A percentile compares a stretch with the other conserved stretches of the same genome.
phyloP scores from a whole-genome alignment of 2,888 invertebrate species.

The Philaethria dido region DNA sequence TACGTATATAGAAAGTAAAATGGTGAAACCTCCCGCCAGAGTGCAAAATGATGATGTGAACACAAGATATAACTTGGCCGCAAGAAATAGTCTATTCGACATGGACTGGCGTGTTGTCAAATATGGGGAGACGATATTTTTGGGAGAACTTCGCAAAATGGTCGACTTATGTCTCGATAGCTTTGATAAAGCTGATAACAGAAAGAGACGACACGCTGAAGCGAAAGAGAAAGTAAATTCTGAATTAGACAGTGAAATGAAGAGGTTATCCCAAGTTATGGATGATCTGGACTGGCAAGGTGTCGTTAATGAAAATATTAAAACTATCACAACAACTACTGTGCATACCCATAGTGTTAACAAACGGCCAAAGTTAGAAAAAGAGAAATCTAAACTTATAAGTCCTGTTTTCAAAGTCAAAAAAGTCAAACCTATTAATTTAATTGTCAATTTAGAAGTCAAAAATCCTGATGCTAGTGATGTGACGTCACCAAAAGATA shows the following conservation, averaged over 20 bases:
- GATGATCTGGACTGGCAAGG: constrained; percentile 70
- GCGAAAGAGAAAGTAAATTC: constrained; percentile 62
- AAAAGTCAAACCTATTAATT: constrained; percentile 67
- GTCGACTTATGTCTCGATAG: constrained; percentile 66
- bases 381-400: constrained; percentile 56
- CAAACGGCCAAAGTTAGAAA: constrained; percentile 54
- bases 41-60: constrained; percentile 61
- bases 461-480: constrained; percentile 46
- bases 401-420: constrained; percentile 71
- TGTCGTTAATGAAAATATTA: constrained; percentile 49
- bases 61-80: constrained; percentile 68
- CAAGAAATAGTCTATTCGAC: constrained; percentile 70
- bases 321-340: constrained; percentile 53
- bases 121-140: constrained; percentile 76
- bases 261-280: constrained; percentile 72
- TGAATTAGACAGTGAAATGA: constrained; percentile 77
- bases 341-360: constrained; percentile 40
- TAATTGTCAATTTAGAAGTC: constrained; percentile 58
- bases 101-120: constrained; percentile 80
- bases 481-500: constrained; percentile 34
- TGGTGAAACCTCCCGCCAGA: constrained; percentile 57
- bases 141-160: constrained; percentile 74
- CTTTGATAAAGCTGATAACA: constrained; percentile 59
- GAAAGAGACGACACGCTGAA: constrained; percentile 58
- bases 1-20: constrained; percentile 68